Percentiles rank a stretch among this genome's conserved stretches.
Evolutionary conservation across 2,113 vertebrate species (phyloP).

Genomic region (Hyperopisus bebe): DNA sequence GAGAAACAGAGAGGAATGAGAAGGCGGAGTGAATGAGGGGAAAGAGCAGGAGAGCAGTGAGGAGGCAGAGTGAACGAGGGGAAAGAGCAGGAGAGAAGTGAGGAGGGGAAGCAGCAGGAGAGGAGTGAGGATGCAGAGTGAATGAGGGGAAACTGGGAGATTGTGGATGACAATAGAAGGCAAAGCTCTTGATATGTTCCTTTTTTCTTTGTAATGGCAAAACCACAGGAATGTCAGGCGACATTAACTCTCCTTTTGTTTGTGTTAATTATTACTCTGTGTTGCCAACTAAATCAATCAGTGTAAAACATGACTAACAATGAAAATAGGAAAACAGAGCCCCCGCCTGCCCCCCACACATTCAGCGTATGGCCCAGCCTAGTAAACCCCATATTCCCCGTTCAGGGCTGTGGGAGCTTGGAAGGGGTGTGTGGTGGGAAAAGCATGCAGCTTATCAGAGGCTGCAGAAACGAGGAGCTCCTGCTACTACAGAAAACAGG

Average conservation of each 20-base stretch:
- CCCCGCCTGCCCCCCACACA: background rate
- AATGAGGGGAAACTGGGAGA: background rate
- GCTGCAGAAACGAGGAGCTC: slow-evolving; percentile 30
- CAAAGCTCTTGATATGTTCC: background rate
- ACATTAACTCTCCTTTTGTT: slow-evolving; percentile 13
- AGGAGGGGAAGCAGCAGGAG: background rate
- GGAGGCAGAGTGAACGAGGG: background rate
- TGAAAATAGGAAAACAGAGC: slow-evolving; percentile 3
- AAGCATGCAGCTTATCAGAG: slow-evolving; percentile 42
- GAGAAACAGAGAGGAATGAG: background rate
- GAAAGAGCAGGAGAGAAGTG: background rate
- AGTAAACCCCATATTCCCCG: background rate
- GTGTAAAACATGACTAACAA: slow-evolving; percentile 9
- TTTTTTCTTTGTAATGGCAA: background rate
- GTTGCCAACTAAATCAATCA: slow-evolving; percentile 8
- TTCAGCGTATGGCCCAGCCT: background rate
- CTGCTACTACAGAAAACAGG: background rate
- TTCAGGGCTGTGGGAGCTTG: background rate
- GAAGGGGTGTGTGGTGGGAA: slow-evolving; percentile 8
- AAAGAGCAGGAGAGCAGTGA: background rate
- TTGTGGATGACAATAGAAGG: background rate
- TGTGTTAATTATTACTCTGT: slow-evolving; percentile 16
- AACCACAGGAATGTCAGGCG: background rate
- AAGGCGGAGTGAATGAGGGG: background rate
- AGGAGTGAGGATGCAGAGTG: background rate